Base-by-base conservation (phyloP, 2,888 invertebrate genomes). In the Galeruca laticollis region DNA sequence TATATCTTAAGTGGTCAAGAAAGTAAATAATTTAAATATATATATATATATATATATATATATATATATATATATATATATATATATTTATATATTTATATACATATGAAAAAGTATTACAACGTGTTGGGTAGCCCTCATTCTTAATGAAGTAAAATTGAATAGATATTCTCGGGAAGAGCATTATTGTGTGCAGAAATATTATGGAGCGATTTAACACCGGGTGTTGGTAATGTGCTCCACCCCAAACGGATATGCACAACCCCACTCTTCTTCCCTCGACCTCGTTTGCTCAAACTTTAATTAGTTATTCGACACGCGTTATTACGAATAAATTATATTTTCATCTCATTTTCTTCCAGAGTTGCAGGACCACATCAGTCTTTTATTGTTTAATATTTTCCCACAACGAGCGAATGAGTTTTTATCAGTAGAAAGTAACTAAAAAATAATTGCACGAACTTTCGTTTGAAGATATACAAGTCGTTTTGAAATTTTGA, bases 301-400 rank as follows among this genome's bases (percentile, higher is more conserved):
- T 84, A 84, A 84, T 84, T 84, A 84, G 81, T 82, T 82, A 84
- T 84, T 84, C 83, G 78, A 82, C 82, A 83, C 83, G 83, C 83
- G 81, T 81, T 82, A 82, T 81, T 80, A 79, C 81, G 80, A 81
- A 84, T 84, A 83, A 84, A 84, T 84, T 82, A 82, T 77, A 68
- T 63, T 69, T n/a, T n/a, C n/a, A n/a, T n/a, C n/a, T n/a, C n/a
- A n/a, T n/a, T n/a, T n/a, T 68, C 47, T 67, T 68, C 26, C 31
- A 54, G 31, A 26, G 54, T 15, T 54, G 31, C 13, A 31, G 8
- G n/a, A 54, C n/a, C 26, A 26, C 66, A 67, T 68, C 54, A 54
- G 57, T 67, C 56, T 64, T 61, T 49, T 60, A 20, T 54, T 68
- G 47, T 13, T 15, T 52, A 56, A 71, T 60, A 63, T 43, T 60